These are phyloP conservation scores for Heliocidaris erythrogramma DNA, from an alignment of 35 echinoderm and acorn worm genomes.

Conservation along the genomic window DNA sequence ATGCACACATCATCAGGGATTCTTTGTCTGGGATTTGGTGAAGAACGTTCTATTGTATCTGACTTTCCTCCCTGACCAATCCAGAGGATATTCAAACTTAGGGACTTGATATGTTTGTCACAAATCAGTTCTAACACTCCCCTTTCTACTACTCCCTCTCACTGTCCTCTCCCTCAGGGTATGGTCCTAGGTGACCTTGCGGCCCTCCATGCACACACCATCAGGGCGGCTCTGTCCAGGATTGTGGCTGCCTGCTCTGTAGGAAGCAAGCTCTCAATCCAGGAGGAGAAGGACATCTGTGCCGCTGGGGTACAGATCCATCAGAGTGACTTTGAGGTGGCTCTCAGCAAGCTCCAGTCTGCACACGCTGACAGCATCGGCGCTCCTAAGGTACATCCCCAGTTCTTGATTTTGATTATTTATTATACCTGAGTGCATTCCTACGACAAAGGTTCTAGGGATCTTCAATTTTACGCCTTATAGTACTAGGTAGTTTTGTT, in stretches of 20 bases:
- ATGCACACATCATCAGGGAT: too few species aligned
- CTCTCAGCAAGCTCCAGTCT: conserved; percentile 84
- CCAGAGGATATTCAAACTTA: too few species aligned
- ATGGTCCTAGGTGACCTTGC: conserved; percentile 92
- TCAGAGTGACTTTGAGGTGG: conserved; percentile 80
- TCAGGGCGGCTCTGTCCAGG: conserved; percentile 66
- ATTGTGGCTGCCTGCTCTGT: conserved; percentile 78
- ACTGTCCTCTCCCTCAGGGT: conserved; percentile 61
- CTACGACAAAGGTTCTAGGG: neutral
- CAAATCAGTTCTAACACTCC: too few species aligned
- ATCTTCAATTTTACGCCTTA: too few species aligned
- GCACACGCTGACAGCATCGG: conserved; percentile 96
- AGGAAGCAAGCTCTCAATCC: conserved; percentile 77
- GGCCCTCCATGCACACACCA: conserved; percentile 77
- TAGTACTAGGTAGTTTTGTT: too few species aligned
- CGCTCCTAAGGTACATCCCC: conserved; percentile 84
- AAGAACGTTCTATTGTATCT: too few species aligned
- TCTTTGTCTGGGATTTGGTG: too few species aligned
- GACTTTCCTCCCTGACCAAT: too few species aligned
- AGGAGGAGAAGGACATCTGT: conserved; percentile 89
- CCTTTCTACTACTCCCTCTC: too few species aligned
- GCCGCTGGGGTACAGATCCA: conserved; percentile 92
- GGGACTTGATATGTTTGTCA: too few species aligned
- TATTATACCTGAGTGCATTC: neutral
- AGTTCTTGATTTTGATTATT: too few species aligned